Evolutionary conservation across 2,113 vertebrate species (phyloP), one percentile per base, ranked within the genome.

Genomic region (Brachionichthys hirsutus): DNA sequence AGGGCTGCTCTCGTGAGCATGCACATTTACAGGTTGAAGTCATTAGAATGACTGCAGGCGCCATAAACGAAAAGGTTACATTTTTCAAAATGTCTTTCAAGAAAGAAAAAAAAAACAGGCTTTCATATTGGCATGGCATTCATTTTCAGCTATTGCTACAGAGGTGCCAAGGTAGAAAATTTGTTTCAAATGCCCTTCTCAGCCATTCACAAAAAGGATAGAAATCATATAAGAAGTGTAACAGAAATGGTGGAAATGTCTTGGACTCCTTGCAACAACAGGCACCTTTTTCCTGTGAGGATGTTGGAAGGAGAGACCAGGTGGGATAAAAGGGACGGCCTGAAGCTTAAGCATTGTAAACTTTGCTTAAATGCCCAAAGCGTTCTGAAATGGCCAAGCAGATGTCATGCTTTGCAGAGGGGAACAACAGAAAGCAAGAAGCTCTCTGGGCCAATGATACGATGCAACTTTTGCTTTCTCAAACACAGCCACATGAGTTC

Each of bases 321-420:
- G 77, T 76, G 87, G 73, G 65, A 74, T 64, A 73, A 79, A 63
- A 41, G 14, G 52, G 71, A 78, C 78, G 30, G 30, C 51, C 78
- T 83, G 70, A 87, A 83, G 86, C 88, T 88, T 86, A 90, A 90
- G 87, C 86, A 88, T 88, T 87, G 81, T 68, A 57, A 74, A 67
- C 60, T 83, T 89, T 85, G 87, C 87, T 85, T 81, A 86, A 78
- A 75, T 78, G 69, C 82, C 84, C 67, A 45, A 46, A 69, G 77
- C 67, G 51, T 81, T 89, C 85, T 86, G 70, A 84, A 84, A 91
- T 85, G 86, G 64, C 85, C 86, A 90, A 90, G 90, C 91, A 84
- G 76, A 90, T 91, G 88, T 87, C 81, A 84, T 87, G 87, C 86
- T 83, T 84, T 86, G 87, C 73, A 15, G 65, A 77, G 59, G 57